Base-by-base conservation (phyloP, 1,140 invertebrate species). In the Alviniconcha marisindica region DNA sequence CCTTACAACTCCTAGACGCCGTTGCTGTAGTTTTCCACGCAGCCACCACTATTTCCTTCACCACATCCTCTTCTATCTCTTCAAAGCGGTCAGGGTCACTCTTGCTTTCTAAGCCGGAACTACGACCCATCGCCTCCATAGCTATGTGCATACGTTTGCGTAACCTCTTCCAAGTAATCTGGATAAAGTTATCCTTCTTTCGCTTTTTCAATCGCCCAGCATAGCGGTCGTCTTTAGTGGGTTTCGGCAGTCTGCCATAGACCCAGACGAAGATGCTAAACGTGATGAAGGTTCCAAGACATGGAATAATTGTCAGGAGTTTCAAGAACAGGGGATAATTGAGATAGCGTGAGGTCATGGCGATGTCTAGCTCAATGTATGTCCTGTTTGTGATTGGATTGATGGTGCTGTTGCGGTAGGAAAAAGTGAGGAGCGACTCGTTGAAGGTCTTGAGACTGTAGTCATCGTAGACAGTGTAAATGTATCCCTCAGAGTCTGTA, bases 331-430 rank as follows among this genome's bases (percentile, higher is more conserved):
- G 48, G 44, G 93, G 87, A 86, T 93, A 94, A 36, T 89, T 92
- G 86, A 94, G 90, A 86, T 93, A 95, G n/a, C 93, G 90, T 1
- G 94, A 93, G 88, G 94, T 94, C 94, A 95, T 94, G 40, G 92
- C 88, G 80, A 92, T 92, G 86, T 95, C 94, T 28, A 88, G 90
- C 63, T 90, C 83, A 14, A 93, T 90, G 51, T 91, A 93, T 7
- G 92, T 89, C 24, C 84, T 79, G 74, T 92, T 92, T 0, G 94
- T 94, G 10, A 81, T 78, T 2, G 90, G 90, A 87, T 94, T 92
- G 54, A 93, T 91, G 24, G 86, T 91, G 10, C 88, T 87, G 36
- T 90, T 92, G 63, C 94, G 85, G 42, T 88, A 91, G 7, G 91
- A 89, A 88, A 92, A 94, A 4, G 91, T 92, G 88, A 94, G 91